Base-by-base conservation (phyloP, 2,113 vertebrate genomes). In the Peromyscus maniculatus region DNA sequence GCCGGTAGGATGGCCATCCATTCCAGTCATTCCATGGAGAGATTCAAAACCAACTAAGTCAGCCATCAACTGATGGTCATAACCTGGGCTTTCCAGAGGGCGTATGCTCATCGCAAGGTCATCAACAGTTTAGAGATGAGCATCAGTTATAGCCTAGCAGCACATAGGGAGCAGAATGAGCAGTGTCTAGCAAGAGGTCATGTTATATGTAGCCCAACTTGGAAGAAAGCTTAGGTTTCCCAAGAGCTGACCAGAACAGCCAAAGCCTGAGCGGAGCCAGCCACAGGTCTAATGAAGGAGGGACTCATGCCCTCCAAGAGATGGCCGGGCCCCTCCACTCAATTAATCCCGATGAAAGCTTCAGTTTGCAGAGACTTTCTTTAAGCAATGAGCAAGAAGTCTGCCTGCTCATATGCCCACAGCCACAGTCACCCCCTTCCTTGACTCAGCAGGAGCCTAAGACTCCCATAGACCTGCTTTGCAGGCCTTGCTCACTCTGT, bases 251-350 rank as follows among this genome's bases (percentile, higher is more conserved):
- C n/a, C 39, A 80, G 59, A 97, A 93, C 89, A 95, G 15, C 89
- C 87, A 28, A 95, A 66, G 55, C 74, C 78, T 82, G 72, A 95
- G 86, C 39, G 74, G 24, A 96, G 52, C 77, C 5, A 5, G 66
- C 55, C 93, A 78, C 72, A 87, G 90, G 90, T 78, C 79, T 24
- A 90, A 94, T 59, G 95, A 80, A 92, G 91, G 93, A 79, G 52
- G 52, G 43, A 43, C 6, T 89, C 49, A 15, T 62, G 91, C 52
- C 91, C 87, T 91, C 80, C 77, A 62, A 82, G 64, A 15, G 46
- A 71, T 75, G 69, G 62, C 74, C 43, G 91, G 75, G 19, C 31
- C 71, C 9, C 9, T 74, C 66, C 80, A 72, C 59, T 36, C 77
- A 91, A 49, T 69, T 74, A 80, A 88, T 78, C 86, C 80, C 77